Base-by-base conservation (phyloP, 2,113 vertebrate genomes). In the Hemicordylus capensis region DNA sequence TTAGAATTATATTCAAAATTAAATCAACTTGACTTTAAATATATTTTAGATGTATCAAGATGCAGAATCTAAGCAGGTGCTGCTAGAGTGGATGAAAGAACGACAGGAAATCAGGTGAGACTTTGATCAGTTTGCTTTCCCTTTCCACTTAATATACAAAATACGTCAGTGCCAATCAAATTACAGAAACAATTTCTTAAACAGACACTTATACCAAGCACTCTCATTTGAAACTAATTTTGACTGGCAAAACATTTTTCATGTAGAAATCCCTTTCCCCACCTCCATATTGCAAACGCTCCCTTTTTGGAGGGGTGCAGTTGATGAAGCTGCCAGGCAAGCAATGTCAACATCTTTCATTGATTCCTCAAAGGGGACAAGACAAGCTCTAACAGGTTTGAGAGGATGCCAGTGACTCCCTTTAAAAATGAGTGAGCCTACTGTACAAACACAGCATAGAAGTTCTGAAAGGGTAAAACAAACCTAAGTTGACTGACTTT, bases 21-120 rank as follows among this genome's bases (percentile, higher is more conserved):
- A 34, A 61, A 84, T 15, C 26, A 6, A 31, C 22, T 75, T 56
- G 22, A 15, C 0, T 4, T 12, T 87, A 87, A 48, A 58, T 15
- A 67, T 37, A 85, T 85, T 84, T 51, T 89, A 97, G 97, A 96
- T 95, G 88, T 96, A 97, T 88, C 96, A 96, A 90, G 96, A 97
- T 1, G 96, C 95, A 0, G 97, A 97, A 81, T 97, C 97, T 0
- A 93, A 93, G 76, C 96, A 96, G 90, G 96, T 97, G 34, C 90
- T 97, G 80, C 87, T 95, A 6, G 94, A 97, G 78, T 97, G 97
- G 97, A 91, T 97, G 95, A 96, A 96, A 89, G 97, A 97, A 85
- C 93, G 97, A 1, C 95, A 97, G 85, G 97, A 97, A 84, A 95
- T 97, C 88, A 96, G 97, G 97, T 97, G 81, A 92, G 4, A 74